Evolutionary conservation across 2,888 invertebrate genomes (phyloP).

Genomic region (Eupelmus urozonus): DNA sequence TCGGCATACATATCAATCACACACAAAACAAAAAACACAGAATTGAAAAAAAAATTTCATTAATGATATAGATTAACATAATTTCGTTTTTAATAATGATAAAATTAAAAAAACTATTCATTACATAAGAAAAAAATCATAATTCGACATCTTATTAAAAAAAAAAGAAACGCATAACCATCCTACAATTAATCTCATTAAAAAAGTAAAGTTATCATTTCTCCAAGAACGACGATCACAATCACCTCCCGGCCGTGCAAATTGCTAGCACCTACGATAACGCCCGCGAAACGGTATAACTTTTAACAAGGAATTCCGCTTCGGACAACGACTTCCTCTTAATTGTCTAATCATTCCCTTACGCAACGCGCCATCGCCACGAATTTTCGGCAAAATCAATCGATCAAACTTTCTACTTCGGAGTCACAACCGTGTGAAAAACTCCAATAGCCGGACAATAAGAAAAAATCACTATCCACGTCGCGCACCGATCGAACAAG

Average conservation of each 20-base stretch:
- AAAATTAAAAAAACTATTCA: not conserved
- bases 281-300: not conserved
- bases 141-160: conserved; percentile 18
- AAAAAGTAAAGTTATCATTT: conserved; percentile 14
- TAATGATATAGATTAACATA: too few species aligned
- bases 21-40: too few species aligned
- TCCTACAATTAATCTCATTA: conserved; percentile 3
- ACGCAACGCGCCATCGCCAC: not conserved
- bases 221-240: conserved; percentile 11
- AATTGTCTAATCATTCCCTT: not conserved
- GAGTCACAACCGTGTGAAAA: not conserved
- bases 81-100: too few species aligned
- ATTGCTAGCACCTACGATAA: not conserved
- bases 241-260: not conserved
- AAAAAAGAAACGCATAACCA: not conserved
- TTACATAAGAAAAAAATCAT: conserved; percentile 13
- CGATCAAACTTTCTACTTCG: conserved; percentile 21
- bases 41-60: too few species aligned
- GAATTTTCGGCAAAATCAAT: not conserved
- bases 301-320: too few species aligned
- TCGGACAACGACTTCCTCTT: too few species aligned
- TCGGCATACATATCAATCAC: too few species aligned
- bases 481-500: not conserved
- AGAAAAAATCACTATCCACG: too few species aligned
- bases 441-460: too few species aligned